These are phyloP conservation scores for Andrena flavipes DNA, from an alignment of 2,888 invertebrate genomes.

Conservation along the genomic window DNA sequence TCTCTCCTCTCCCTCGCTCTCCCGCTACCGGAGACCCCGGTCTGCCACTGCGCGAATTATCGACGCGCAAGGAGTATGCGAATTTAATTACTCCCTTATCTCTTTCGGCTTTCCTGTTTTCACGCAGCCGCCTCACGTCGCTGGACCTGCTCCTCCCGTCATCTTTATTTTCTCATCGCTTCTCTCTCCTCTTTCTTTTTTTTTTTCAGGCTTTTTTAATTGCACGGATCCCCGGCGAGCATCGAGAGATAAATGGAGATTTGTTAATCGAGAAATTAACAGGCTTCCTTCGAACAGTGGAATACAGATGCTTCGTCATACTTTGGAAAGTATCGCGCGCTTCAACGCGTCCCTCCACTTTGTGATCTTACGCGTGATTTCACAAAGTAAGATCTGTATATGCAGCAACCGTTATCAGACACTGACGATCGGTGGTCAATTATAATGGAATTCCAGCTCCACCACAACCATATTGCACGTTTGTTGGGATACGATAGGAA, in stretches of 20 bases:
- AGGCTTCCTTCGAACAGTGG: not conserved
- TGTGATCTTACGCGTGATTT: not conserved
- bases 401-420: not conserved
- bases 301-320: conserved; percentile 11
- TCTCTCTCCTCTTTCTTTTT: not conserved
- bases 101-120: conserved; percentile 48
- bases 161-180: not conserved
- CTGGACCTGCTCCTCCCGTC: conserved; percentile 17
- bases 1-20: not conserved
- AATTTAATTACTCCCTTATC: conserved; percentile 61
- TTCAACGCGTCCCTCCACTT: not conserved
- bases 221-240: conserved; percentile 16
- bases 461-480: too few species aligned
- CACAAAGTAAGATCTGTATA: not conserved
- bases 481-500: too few species aligned
- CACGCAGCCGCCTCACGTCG: conserved; percentile 30
- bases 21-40: conserved; percentile 36
- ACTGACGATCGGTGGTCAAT: not conserved
- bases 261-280: conserved; percentile 53
- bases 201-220: conserved; percentile 24
- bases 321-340: not conserved
- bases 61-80: conserved; percentile 57
- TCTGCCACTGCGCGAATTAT: conserved; percentile 57
- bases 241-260: conserved; percentile 44
- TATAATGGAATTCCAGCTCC: not conserved